phyloP scores from a whole-genome alignment of 2,888 invertebrate species.

The Drosophila parthenogenetica region DNA sequence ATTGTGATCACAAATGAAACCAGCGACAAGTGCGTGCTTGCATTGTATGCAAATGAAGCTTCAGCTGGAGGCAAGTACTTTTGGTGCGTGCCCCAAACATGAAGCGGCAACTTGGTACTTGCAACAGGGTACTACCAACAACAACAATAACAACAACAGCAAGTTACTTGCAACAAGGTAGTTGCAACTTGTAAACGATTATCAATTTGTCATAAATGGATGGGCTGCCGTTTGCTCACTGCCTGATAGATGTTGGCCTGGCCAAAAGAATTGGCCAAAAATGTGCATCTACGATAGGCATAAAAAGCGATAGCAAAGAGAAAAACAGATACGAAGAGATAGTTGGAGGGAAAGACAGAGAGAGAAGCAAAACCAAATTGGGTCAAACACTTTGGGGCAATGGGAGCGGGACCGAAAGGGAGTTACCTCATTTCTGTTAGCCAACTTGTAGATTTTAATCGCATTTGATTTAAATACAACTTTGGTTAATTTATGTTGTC shows the following conservation, averaged over 20 bases:
- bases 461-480: slow-evolving; percentile 79
- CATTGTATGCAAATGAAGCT: slow-evolving; percentile 73
- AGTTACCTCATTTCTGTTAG: slow-evolving; percentile 25
- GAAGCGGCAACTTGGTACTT: slow-evolving; percentile 9
- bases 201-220: slow-evolving; percentile 80
- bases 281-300: slow-evolving; percentile 69
- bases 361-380: slow-evolving; percentile 51
- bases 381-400: slow-evolving; percentile 45
- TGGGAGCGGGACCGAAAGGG: neutral
- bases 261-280: slow-evolving; percentile 60
- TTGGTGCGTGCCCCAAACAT: slow-evolving; percentile 73
- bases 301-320: slow-evolving; percentile 16
- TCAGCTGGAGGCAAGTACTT: slow-evolving; percentile 16
- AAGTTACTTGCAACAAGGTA: slow-evolving; percentile 8
- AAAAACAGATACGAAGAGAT: neutral
- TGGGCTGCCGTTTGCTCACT: slow-evolving; percentile 28
- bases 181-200: slow-evolving; percentile 70
- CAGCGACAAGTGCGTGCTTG: slow-evolving; percentile 56
- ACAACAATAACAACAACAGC: slow-evolving; percentile 1
- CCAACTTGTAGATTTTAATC: slow-evolving; percentile 69
- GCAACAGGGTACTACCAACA: slow-evolving; percentile 18
- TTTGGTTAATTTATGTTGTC: slow-evolving; percentile 80
- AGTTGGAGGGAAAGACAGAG: slow-evolving; percentile 6
- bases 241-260: slow-evolving; percentile 70
- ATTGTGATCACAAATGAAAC: slow-evolving; percentile 42